Evolutionary conservation across 1,140 invertebrate genomes (phyloP).

Genomic region (Oryzaephilus surinamensis): DNA sequence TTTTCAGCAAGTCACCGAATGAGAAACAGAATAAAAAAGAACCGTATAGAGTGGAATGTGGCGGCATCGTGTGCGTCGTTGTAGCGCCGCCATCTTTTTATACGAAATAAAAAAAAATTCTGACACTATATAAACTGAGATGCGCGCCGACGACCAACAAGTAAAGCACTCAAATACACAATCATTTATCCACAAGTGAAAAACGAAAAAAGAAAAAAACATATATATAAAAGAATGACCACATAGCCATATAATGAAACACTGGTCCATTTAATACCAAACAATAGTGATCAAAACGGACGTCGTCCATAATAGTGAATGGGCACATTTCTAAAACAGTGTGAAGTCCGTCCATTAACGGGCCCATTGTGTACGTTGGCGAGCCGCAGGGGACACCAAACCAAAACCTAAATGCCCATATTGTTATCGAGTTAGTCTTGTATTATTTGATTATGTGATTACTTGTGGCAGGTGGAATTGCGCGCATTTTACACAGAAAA

Average conservation of each 20-base stretch:
- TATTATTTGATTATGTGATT: slow-evolving; percentile 31
- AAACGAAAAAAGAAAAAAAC: too few relatives aligned
- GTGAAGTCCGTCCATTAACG: slow-evolving; percentile 30
- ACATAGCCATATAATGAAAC: slow-evolving; percentile 13
- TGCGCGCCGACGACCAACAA: too few relatives aligned
- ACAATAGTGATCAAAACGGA: slow-evolving; percentile 16
- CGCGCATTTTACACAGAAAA: slow-evolving; percentile 10
- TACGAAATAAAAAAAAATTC: too few relatives aligned
- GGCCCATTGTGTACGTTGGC: slow-evolving; percentile 20
- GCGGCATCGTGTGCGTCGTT: too few relatives aligned
- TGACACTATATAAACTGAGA: too few relatives aligned
- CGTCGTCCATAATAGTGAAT: slow-evolving; percentile 27
- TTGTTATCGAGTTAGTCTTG: slow-evolving; percentile 29
- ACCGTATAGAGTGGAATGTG: too few relatives aligned
- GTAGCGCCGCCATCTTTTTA: too few relatives aligned
- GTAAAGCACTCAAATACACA: too few relatives aligned
- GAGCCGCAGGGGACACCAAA: slow-evolving; percentile 13
- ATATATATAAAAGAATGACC: too few relatives aligned
- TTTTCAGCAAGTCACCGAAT: too few relatives aligned
- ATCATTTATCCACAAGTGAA: too few relatives aligned
- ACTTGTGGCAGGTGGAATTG: slow-evolving; percentile 23
- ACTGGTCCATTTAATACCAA: slow-evolving; percentile 14
- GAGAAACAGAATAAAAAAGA: too few relatives aligned
- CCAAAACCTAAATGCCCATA: slow-evolving; percentile 29
- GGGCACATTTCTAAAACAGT: slow-evolving; percentile 33